These are phyloP conservation scores for Tetraneura akinire DNA, from an alignment of 1,140 invertebrate genomes.

Conservation along the genomic window DNA sequence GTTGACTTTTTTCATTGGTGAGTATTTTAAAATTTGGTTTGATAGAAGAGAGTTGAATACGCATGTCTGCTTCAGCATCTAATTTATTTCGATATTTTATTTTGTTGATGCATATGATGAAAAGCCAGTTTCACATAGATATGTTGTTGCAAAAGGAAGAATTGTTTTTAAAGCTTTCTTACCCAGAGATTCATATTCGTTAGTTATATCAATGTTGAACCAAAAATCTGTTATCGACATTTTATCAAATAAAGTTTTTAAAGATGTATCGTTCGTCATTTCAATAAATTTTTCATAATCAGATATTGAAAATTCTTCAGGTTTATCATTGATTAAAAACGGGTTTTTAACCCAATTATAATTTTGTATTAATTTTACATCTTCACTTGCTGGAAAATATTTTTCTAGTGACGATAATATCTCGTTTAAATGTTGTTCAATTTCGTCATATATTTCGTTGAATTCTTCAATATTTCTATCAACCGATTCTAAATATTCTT, in stretches of 20 bases:
- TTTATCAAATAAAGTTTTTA: constrained; percentile 14
- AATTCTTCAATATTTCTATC: not conserved
- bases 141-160: not conserved
- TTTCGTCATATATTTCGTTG: not conserved
- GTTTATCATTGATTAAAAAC: not conserved
- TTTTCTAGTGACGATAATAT: not conserved
- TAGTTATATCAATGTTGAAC: no score
- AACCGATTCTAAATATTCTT: not conserved
- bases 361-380: not conserved
- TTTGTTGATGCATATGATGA: not conserved
- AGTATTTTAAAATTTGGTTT: not conserved
- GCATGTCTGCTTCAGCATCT: not conserved
- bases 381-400: not conserved
- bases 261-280: not conserved
- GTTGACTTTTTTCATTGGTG: not conserved
- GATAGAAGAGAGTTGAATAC: not conserved
- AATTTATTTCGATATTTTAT: constrained; percentile 1
- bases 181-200: not conserved
- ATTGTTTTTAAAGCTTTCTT: not conserved
- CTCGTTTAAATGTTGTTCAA: not conserved
- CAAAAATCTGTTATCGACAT: not conserved
- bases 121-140: constrained; percentile 1
- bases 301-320: not conserved
- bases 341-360: not conserved
- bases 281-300: constrained; percentile 1